phyloP scores from a whole-genome alignment of 2,113 vertebrate species.

The Thunnus thynnus region DNA sequence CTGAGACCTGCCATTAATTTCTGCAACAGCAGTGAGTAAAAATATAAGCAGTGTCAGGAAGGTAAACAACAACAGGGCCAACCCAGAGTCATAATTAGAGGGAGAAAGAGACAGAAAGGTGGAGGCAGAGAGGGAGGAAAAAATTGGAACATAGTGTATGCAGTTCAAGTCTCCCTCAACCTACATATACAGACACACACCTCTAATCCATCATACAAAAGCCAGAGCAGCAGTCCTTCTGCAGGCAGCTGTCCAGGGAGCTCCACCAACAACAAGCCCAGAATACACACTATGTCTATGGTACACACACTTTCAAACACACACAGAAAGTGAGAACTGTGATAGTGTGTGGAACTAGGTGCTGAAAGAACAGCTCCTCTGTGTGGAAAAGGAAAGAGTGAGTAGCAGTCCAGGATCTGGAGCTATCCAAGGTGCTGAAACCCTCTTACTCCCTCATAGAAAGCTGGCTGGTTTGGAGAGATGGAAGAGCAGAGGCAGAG shows the following conservation, averaged over 20 bases:
- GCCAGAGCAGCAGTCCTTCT: slow-evolving; percentile 50
- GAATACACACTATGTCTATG: background rate
- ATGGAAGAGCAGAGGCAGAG: slow-evolving; percentile 19
- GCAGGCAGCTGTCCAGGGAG: slow-evolving; percentile 36
- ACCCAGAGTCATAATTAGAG: background rate
- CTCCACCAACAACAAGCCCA: slow-evolving; percentile 26
- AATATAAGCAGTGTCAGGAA: slow-evolving; percentile 7
- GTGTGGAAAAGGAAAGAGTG: background rate
- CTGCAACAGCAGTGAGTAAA: slow-evolving; percentile 29
- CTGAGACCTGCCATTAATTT: slow-evolving; percentile 43
- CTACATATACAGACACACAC: slow-evolving; percentile 7
- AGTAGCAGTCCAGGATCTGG: slow-evolving; percentile 3
- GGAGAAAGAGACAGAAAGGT: slow-evolving; percentile 9
- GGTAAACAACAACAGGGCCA: slow-evolving; percentile 29
- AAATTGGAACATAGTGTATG: background rate
- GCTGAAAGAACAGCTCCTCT: slow-evolving; percentile 50
- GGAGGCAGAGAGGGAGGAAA: background rate
- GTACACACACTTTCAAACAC: slow-evolving; percentile 3
- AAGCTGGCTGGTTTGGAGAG: slow-evolving; percentile 5
- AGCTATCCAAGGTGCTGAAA: slow-evolving; percentile 67
- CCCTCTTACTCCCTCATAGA: slow-evolving; percentile 30
- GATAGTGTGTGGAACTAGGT: slow-evolving; percentile 42
- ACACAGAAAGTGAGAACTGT: slow-evolving; percentile 5
- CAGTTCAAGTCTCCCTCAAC: background rate
- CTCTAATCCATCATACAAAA: slow-evolving; percentile 64